phyloP scores from a whole-genome alignment of 2,888 invertebrate genomes.

The Charanyca ferruginea region DNA sequence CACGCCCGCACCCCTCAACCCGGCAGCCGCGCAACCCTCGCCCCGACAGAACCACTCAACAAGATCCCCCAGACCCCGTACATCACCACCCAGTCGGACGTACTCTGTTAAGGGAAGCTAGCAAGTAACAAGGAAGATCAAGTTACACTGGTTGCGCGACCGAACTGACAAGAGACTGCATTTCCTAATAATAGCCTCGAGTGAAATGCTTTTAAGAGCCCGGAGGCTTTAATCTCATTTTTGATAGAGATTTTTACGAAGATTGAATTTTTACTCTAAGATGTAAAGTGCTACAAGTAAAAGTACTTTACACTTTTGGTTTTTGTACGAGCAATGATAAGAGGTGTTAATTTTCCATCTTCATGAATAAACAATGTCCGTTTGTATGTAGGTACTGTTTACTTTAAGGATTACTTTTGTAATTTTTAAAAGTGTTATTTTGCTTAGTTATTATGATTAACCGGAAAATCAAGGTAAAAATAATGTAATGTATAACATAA shows the following conservation, averaged over 20 bases:
- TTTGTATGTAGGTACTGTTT: conserved; percentile 7
- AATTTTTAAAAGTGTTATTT: conserved; percentile 9
- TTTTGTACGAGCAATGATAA: conserved; percentile 15
- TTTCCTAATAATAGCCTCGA: conserved; percentile 63
- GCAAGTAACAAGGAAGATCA: conserved; percentile 35
- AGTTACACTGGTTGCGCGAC: conserved; percentile 36
- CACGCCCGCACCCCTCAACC: conserved; percentile 59
- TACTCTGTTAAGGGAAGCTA: conserved; percentile 22
- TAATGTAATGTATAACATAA: conserved; percentile 30
- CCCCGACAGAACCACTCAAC: conserved; percentile 49
- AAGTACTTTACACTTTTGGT: conserved; percentile 38
- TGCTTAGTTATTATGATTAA: neutral
- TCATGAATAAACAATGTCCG: conserved; percentile 27
- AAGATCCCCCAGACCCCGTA: conserved; percentile 62
- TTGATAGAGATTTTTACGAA: conserved; percentile 24
- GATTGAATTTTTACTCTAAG: conserved; percentile 10
- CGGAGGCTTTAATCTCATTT: conserved; percentile 46
- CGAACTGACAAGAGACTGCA: conserved; percentile 62
- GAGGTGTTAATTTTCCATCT: conserved; percentile 24
- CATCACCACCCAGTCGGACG: conserved; percentile 40
- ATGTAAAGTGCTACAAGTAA: conserved; percentile 28
- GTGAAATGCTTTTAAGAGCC: conserved; percentile 60
- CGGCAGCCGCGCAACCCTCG: conserved; percentile 68
- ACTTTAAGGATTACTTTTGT: conserved; percentile 1
- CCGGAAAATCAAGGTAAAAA: neutral